A percentile compares a stretch with the other conserved stretches of the same genome.
Evolutionary conservation across 2,113 vertebrate species (phyloP).

Genomic region (Pseudorasbora parva): DNA sequence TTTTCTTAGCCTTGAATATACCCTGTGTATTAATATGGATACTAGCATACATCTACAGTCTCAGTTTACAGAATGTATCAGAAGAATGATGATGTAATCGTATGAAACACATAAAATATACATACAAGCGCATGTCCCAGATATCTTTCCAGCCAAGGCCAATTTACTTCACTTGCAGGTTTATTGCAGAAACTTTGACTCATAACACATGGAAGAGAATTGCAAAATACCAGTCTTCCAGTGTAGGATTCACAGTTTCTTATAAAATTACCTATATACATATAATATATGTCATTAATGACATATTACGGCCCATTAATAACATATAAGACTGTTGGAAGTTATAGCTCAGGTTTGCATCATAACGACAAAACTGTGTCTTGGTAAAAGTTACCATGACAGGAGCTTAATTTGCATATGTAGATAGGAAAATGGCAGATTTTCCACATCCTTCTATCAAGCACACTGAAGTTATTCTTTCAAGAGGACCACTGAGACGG

Average conservation of each 20-base stretch:
- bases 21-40: background rate
- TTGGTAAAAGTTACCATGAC: slow-evolving; percentile 12
- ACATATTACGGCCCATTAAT: background rate
- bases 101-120: slow-evolving; percentile 4
- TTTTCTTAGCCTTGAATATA: background rate
- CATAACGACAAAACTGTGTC: background rate
- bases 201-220: slow-evolving; percentile 77
- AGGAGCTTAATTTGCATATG: background rate
- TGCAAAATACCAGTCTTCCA: slow-evolving; percentile 72
- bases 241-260: slow-evolving; percentile 78
- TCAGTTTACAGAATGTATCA: background rate
- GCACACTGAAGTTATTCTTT: background rate
- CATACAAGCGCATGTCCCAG: background rate
- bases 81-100: background rate
- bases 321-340: slow-evolving; percentile 1
- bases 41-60: background rate
- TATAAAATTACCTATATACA: slow-evolving; percentile 9
- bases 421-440: slow-evolving; percentile 20
- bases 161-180: slow-evolving; percentile 35
- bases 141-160: background rate
- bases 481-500: background rate
- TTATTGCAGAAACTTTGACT: slow-evolving; percentile 75
- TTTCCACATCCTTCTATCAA: slow-evolving; percentile 8
- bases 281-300: too few species aligned
- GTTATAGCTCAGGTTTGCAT: slow-evolving; percentile 16